phyloP scores from a whole-genome alignment of 2,888 invertebrate genomes.

The Zaprionus lineosus region DNA sequence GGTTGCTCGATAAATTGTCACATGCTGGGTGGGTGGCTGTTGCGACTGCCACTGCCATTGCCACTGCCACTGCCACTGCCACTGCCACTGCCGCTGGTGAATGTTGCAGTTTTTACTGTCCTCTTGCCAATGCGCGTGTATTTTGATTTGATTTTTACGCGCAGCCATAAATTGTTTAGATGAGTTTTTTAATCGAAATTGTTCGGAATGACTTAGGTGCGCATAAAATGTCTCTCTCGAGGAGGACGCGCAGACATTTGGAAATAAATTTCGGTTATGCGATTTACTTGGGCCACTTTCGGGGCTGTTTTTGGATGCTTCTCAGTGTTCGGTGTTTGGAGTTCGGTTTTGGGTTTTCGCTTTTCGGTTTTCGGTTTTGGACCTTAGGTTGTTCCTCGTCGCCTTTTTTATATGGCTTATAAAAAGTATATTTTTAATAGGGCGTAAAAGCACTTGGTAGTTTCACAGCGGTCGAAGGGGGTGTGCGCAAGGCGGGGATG shows the following conservation, averaged over 20 bases:
- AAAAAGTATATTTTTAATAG: constrained; percentile 78
- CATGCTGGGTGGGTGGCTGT: neutral
- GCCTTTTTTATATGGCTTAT: constrained; percentile 75
- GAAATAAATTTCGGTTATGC: constrained; percentile 63
- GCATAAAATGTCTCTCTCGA: constrained; percentile 76
- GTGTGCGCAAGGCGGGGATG: neutral
- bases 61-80: too few species aligned
- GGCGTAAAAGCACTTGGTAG: constrained; percentile 73
- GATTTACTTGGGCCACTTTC: constrained; percentile 55
- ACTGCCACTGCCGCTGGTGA: too few species aligned
- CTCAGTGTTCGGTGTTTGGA: too few species aligned
- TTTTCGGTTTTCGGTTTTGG: constrained; percentile 24
- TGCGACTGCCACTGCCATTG: too few species aligned
- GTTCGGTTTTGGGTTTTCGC: neutral
- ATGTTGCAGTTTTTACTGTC: constrained; percentile 79
- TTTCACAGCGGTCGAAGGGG: constrained; percentile 25
- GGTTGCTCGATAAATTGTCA: constrained; percentile 30
- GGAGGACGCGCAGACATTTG: constrained; percentile 48
- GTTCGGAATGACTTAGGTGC: constrained; percentile 78
- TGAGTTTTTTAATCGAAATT: constrained; percentile 81
- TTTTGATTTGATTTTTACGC: constrained; percentile 81
- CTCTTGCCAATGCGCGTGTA: constrained; percentile 53
- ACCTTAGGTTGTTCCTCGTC: constrained; percentile 22
- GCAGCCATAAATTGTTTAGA: constrained; percentile 81
- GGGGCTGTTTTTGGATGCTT: neutral